phyloP scores from a whole-genome alignment of 2,797 vertebrate species.

The Coregonus sp. region DNA sequence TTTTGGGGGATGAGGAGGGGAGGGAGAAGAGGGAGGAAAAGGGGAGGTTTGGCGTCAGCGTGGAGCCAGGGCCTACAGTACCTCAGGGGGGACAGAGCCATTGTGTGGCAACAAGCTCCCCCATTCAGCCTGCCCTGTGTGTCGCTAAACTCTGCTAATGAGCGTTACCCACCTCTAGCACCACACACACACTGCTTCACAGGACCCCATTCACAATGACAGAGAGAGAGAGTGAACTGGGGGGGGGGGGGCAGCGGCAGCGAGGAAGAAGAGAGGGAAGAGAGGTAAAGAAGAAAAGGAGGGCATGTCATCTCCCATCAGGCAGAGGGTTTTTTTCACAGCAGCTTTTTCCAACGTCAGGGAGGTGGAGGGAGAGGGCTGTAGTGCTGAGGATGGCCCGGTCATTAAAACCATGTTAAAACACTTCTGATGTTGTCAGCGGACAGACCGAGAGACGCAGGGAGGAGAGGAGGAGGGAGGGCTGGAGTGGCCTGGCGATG shows the following conservation, averaged over 20 bases:
- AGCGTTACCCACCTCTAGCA: slow-evolving; percentile 63
- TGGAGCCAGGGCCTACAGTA: slow-evolving; percentile 49
- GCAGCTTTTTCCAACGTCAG: slow-evolving; percentile 89
- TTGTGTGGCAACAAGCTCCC: slow-evolving; percentile 76
- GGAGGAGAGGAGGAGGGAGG: slow-evolving; percentile 63
- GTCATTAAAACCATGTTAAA: slow-evolving; percentile 99
- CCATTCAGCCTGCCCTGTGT: slow-evolving; percentile 69
- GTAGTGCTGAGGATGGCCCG: slow-evolving; percentile 64
- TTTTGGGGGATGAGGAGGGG: background rate
- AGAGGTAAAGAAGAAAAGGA: background rate
- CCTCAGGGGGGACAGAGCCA: slow-evolving; percentile 37
- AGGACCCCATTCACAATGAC: background rate
- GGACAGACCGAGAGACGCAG: slow-evolving; percentile 68
- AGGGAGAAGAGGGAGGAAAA: slow-evolving; percentile 11
- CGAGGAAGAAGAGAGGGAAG: background rate
- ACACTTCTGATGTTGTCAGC: slow-evolving; percentile 98
- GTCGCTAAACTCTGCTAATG: slow-evolving; percentile 79
- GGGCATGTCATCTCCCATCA: slow-evolving; percentile 81
- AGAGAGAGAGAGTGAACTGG: background rate
- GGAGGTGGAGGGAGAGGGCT: slow-evolving; percentile 65
- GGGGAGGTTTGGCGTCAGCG: slow-evolving; percentile 47
- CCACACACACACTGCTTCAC: slow-evolving; percentile 14
- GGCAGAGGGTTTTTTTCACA: slow-evolving; percentile 67
- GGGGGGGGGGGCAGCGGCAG: background rate
- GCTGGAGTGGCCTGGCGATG: slow-evolving; percentile 55